These are phyloP conservation scores for Penaeus vannamei DNA, from an alignment of 1,140 invertebrate species.

Conservation along the genomic window DNA sequence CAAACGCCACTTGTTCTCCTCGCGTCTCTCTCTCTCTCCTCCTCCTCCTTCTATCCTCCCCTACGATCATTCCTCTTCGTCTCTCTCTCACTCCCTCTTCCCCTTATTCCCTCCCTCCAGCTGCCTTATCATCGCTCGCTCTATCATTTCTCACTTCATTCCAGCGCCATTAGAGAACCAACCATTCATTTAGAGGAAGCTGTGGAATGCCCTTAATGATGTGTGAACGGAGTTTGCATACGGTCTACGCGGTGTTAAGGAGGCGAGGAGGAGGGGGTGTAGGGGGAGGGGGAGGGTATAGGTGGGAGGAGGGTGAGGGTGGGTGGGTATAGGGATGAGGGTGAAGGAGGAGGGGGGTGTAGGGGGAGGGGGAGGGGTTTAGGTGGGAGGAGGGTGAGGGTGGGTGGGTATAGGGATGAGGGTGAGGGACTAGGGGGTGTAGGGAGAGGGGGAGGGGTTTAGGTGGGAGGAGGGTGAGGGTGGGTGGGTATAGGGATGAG, in stretches of 20 bases:
- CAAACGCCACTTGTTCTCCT: no score
- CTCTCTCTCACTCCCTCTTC: neutral
- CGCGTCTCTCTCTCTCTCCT: no score
- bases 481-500: no score
- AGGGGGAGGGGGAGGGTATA: neutral
- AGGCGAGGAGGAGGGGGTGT: neutral
- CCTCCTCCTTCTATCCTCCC: neutral
- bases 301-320: neutral
- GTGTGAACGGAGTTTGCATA: conserved; percentile 26
- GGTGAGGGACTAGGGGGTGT: neutral
- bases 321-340: neutral
- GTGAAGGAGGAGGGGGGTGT: neutral
- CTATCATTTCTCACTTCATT: conserved; percentile 18
- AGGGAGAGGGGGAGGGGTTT: conserved; percentile 1
- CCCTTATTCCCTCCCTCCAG: conserved; percentile 13
- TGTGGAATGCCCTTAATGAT: conserved; percentile 28
- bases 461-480: neutral
- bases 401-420: neutral
- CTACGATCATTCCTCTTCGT: neutral
- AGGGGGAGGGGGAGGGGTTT: neutral
- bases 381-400: no score
- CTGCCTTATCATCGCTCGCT: conserved; percentile 1
- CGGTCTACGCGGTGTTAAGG: neutral
- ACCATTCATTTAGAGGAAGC: conserved; percentile 31
- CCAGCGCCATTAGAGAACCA: conserved; percentile 7